Conservation (phyloP, 1,140 invertebrate species). For the Brachystomella parvula region DNA sequence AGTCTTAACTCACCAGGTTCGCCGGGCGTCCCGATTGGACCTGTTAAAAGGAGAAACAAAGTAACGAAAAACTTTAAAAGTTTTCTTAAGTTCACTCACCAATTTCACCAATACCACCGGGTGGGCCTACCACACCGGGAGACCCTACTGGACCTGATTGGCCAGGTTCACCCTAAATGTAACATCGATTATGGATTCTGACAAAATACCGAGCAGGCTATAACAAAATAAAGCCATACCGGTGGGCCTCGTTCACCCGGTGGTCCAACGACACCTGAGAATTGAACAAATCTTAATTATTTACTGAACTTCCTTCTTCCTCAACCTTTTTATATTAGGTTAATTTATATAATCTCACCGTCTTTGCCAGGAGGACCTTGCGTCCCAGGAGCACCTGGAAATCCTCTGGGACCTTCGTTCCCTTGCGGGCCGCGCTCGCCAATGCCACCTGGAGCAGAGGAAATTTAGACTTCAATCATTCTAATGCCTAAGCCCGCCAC, state of each 20-base stretch:
- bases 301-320: not conserved
- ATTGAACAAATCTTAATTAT: not conserved
- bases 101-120: constrained; percentile 9
- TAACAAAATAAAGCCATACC: constrained; percentile 43
- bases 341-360: constrained; percentile 4
- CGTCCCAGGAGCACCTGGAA: constrained; percentile 48
- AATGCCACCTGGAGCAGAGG: constrained; percentile 45
- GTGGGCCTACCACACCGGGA: constrained; percentile 35
- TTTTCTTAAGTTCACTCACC: not conserved
- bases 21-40: constrained; percentile 27
- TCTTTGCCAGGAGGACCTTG: constrained; percentile 40
- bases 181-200: constrained; percentile 7
- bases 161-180: constrained; percentile 35
- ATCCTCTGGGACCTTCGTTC: constrained; percentile 53
- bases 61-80: not conserved
- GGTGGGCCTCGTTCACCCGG: constrained; percentile 45
- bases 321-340: not conserved
- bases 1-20: constrained; percentile 33
- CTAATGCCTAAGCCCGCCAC: constrained; percentile 35
- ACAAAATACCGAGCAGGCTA: not conserved
- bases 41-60: not conserved
- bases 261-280: constrained; percentile 27
- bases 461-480: constrained; percentile 49
- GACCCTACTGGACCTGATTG: constrained; percentile 36
- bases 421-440: constrained; percentile 48